These are phyloP conservation scores for Brachycybe producta DNA, from an alignment of 2,888 invertebrate species.

Conservation along the genomic window DNA sequence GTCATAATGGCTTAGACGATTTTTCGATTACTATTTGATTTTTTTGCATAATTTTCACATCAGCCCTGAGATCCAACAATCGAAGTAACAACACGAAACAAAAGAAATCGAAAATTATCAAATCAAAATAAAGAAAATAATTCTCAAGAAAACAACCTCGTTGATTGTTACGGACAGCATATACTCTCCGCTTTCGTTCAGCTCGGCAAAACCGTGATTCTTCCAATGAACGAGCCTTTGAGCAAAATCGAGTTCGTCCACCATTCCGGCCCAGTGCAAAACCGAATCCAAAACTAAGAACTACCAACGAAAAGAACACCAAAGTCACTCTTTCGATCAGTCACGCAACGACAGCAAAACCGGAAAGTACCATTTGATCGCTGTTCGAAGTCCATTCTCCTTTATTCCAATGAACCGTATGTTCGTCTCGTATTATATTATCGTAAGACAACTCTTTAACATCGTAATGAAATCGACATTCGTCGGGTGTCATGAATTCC, in stretches of 20 bases:
- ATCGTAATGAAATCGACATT: slow-evolving; percentile 33
- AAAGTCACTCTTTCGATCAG: not conserved
- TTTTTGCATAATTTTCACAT: too few relatives aligned
- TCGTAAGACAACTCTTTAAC: slow-evolving; percentile 26
- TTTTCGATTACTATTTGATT: too few relatives aligned
- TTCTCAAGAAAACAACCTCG: slow-evolving; percentile 25
- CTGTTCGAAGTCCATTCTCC: slow-evolving; percentile 36
- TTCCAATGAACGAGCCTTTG: slow-evolving; percentile 31
- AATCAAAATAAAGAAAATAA: not conserved
- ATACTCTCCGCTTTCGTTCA: slow-evolving; percentile 30
- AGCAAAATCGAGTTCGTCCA: slow-evolving; percentile 37
- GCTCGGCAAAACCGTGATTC: slow-evolving; percentile 30
- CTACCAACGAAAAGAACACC: slow-evolving; percentile 24
- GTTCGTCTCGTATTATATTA: slow-evolving; percentile 32
- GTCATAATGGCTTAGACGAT: too few relatives aligned
- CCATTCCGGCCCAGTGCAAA: slow-evolving; percentile 35
- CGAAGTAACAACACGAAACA: too few relatives aligned
- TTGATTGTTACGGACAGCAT: slow-evolving; percentile 30
- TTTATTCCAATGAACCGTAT: slow-evolving; percentile 31
- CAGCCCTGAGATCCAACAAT: too few relatives aligned
- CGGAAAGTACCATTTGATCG: slow-evolving; percentile 32
- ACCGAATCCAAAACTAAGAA: slow-evolving; percentile 35
- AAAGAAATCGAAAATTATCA: too few relatives aligned
- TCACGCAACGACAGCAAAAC: slow-evolving; percentile 2
- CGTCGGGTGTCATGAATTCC: slow-evolving; percentile 32